Evolutionary conservation across 2,888 invertebrate genomes (phyloP).

Genomic region (Branchipolynoe longqiensis): DNA sequence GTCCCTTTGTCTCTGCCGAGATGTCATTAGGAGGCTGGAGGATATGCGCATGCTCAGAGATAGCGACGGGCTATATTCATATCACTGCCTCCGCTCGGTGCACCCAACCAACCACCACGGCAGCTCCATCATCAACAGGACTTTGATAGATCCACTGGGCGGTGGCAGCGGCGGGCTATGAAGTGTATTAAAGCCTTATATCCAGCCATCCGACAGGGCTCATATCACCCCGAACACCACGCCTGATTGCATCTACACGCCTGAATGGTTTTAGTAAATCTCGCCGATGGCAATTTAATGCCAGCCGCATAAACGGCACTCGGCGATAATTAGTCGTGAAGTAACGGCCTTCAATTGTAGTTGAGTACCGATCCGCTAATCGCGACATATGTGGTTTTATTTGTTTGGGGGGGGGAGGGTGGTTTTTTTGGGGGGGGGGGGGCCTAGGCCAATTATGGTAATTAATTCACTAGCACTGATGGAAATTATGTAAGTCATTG

Average conservation of each 20-base stretch:
- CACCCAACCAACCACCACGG: not conserved
- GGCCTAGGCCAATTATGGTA: no score
- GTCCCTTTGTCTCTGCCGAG: not conserved
- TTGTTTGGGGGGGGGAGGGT: no score
- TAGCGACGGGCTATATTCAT: slow-evolving; percentile 10
- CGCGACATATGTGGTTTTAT: no score
- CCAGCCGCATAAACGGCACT: not conserved
- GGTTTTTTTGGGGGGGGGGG: no score
- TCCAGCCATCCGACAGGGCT: not conserved
- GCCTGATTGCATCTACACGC: slow-evolving; percentile 6
- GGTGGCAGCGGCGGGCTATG: not conserved
- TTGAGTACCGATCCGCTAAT: not conserved
- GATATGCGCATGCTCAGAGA: not conserved
- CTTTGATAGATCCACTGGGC: slow-evolving; percentile 16
- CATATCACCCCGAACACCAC: not conserved
- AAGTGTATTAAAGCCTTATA: slow-evolving; percentile 27
- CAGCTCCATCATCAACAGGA: not conserved
- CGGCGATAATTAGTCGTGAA: not conserved
- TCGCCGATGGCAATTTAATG: slow-evolving; percentile 4
- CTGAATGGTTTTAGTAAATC: not conserved
- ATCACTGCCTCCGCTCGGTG: not conserved
- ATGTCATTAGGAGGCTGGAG: slow-evolving; percentile 18
- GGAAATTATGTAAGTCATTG: no score
- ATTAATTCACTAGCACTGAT: no score
- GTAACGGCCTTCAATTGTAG: slow-evolving; percentile 16